Percentiles rank a stretch among this genome's conserved stretches.
phyloP scores from a whole-genome alignment of 1,140 invertebrate genomes.

The Penaeus japonicus region DNA sequence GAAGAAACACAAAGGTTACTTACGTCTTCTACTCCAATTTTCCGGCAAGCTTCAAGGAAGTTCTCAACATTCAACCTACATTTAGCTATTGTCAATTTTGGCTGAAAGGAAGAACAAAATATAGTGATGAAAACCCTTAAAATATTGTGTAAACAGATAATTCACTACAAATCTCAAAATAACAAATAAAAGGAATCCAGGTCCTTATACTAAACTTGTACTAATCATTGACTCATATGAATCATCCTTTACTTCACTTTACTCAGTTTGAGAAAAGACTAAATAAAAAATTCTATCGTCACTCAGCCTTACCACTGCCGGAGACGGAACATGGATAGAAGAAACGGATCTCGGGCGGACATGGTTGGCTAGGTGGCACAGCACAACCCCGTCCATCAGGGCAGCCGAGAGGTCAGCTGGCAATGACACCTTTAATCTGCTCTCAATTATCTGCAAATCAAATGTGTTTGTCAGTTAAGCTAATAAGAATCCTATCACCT shows the following conservation, averaged over 20 bases:
- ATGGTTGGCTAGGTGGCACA: constrained; percentile 93
- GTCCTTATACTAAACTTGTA: too few relatives aligned
- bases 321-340: constrained; percentile 93
- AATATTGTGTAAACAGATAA: too few relatives aligned
- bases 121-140: constrained; percentile 50
- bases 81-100: constrained; percentile 90
- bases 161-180: too few relatives aligned
- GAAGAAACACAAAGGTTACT: constrained; percentile 63
- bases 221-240: too few relatives aligned
- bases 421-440: constrained; percentile 85
- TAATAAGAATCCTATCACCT: too few relatives aligned
- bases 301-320: constrained; percentile 79
- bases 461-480: too few relatives aligned
- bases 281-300: background rate
- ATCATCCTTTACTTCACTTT: background rate
- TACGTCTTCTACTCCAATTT: constrained; percentile 93
- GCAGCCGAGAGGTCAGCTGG: constrained; percentile 87
- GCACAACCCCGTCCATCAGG: constrained; percentile 87
- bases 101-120: constrained; percentile 71
- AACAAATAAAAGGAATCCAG: too few relatives aligned
- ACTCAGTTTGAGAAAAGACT: background rate
- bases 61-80: constrained; percentile 95
- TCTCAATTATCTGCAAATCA: constrained; percentile 83
- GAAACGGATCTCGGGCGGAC: constrained; percentile 87
- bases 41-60: constrained; percentile 91